A percentile compares a stretch with the other conserved stretches of the same genome.
Conservation (phyloP, 2,888 invertebrate species). For the Hydriomena furcata region DNA sequence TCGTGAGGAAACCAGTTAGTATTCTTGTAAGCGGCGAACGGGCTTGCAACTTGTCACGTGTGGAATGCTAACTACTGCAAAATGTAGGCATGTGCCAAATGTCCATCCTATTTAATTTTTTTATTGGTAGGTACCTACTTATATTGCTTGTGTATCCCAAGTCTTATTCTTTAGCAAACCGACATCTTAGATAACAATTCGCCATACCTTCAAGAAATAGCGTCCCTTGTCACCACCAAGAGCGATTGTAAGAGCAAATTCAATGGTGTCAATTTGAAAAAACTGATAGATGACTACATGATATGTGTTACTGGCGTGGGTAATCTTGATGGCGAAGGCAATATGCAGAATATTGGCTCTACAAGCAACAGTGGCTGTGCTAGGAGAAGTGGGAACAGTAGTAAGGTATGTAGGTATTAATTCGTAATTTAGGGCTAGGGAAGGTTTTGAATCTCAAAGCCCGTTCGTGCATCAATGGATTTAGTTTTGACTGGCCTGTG, state of each 20-base stretch:
- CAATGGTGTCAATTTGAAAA: neutral
- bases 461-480: no score
- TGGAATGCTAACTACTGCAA: no score
- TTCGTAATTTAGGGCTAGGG: no score
- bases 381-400: neutral
- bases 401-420: neutral
- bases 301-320: constrained; percentile 27
- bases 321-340: constrained; percentile 25
- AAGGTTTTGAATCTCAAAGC: no score
- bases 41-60: no score
- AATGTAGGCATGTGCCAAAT: no score
- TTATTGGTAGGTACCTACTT: no score
- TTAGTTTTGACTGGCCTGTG: no score
- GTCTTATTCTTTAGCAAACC: constrained; percentile 4
- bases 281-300: constrained; percentile 21
- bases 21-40: no score
- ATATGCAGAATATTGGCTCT: neutral
- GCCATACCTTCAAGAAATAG: constrained; percentile 27
- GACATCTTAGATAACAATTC: constrained; percentile 11
- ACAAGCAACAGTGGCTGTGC: neutral
- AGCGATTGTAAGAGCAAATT: constrained; percentile 29
- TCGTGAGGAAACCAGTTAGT: no score
- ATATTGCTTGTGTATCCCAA: neutral
- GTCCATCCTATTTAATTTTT: no score
- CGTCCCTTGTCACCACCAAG: constrained; percentile 37